Conservation (phyloP, 2,797 vertebrate genomes). For the Neoniphon sammara region DNA sequence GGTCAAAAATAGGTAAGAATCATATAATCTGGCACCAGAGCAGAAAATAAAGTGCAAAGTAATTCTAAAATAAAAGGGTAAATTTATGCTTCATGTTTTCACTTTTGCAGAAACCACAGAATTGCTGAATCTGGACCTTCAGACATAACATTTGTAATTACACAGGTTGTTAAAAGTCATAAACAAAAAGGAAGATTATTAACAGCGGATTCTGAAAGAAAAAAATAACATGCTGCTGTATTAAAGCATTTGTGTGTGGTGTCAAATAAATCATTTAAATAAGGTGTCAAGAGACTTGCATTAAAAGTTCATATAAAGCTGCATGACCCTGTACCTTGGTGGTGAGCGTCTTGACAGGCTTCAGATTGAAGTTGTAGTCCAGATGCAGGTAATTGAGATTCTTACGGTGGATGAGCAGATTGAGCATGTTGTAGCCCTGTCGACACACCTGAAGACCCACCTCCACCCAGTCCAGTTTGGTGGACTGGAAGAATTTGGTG, state of each 20-base stretch:
- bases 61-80: neutral
- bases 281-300: too few relatives aligned
- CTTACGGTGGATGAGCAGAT: slow-evolving; percentile 98
- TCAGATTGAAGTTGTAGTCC: slow-evolving; percentile 99
- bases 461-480: slow-evolving; percentile 99
- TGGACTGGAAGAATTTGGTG: slow-evolving; percentile 99
- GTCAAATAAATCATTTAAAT: too few relatives aligned
- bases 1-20: neutral
- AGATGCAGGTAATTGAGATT: slow-evolving; percentile 99
- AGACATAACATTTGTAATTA: too few relatives aligned
- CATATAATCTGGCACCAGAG: neutral
- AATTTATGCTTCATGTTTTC: neutral
- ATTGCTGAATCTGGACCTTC: too few relatives aligned
- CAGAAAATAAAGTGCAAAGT: neutral
- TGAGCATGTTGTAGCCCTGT: slow-evolving; percentile 99
- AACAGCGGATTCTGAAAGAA: too few relatives aligned
- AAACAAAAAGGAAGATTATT: too few relatives aligned
- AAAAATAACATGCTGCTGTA: neutral
- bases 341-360: slow-evolving; percentile 98
- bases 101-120: neutral
- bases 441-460: slow-evolving; percentile 98
- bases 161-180: too few relatives aligned
- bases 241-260: too few relatives aligned
- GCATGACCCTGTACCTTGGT: slow-evolving; percentile 88
- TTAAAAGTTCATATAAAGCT: too few relatives aligned